These are phyloP conservation scores for Cylas formicarius DNA, from an alignment of 1,140 invertebrate genomes.

Conservation along the genomic window DNA sequence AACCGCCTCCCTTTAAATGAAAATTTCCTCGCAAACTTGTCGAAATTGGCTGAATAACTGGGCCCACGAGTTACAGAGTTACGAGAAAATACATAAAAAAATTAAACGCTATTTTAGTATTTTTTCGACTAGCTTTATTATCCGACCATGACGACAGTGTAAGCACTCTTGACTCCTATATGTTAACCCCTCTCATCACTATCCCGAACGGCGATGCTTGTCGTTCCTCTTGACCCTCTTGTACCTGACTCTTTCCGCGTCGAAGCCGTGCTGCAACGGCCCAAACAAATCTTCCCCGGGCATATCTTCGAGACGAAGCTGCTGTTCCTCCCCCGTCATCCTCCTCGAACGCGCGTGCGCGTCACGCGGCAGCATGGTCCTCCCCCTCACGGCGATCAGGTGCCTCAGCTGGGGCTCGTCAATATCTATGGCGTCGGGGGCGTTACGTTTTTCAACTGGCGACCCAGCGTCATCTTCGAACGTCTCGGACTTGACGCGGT, in stretches of 20 bases:
- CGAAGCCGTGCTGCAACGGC: slow-evolving; percentile 35
- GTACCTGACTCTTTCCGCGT: slow-evolving; percentile 34
- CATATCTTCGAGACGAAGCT: slow-evolving; percentile 29
- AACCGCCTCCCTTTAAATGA: too few relatives aligned
- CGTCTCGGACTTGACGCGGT: slow-evolving; percentile 5
- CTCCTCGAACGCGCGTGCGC: slow-evolving; percentile 15
- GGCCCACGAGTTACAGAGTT: too few relatives aligned
- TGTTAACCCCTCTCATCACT: too few relatives aligned
- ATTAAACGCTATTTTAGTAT: too few relatives aligned
- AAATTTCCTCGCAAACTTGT: too few relatives aligned
- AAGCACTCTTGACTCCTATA: too few relatives aligned
- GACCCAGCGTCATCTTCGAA: too few relatives aligned
- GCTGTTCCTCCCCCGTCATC: slow-evolving; percentile 16
- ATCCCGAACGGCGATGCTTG: not conserved
- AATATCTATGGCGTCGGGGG: slow-evolving; percentile 18
- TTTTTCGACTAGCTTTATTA: too few relatives aligned
- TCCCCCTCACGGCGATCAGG: slow-evolving; percentile 21
- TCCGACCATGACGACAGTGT: too few relatives aligned
- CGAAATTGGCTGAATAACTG: too few relatives aligned
- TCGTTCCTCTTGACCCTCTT: slow-evolving; percentile 35
- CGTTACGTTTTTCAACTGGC: not conserved
- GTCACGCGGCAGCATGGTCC: slow-evolving; percentile 23
- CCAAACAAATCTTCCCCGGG: slow-evolving; percentile 38
- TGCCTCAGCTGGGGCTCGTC: slow-evolving; percentile 25
- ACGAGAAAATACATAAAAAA: too few relatives aligned